Conservation (phyloP, 2,888 invertebrate species). For the Apamea epomidion region DNA sequence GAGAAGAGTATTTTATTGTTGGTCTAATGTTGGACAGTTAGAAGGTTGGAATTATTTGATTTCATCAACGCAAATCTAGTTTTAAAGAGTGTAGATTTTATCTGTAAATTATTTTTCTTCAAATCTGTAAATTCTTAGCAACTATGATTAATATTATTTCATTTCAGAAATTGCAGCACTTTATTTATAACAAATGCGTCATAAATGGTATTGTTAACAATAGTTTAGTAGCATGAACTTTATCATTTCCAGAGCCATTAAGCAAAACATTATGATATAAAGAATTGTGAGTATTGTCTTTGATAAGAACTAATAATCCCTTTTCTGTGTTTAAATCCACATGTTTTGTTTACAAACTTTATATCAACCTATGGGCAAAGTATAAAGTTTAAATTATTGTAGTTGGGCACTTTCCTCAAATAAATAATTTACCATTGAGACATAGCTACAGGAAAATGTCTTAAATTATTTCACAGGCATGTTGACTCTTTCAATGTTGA, state of each 20-base stretch:
- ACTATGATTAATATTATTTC: no score
- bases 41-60: neutral
- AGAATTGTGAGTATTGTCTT: conserved; percentile 4
- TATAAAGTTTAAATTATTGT: neutral
- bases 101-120: neutral
- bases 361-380: neutral
- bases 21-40: no score
- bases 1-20: neutral
- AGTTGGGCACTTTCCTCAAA: conserved; percentile 19
- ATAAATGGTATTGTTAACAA: neutral
- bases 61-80: neutral
- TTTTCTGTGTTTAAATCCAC: no score
- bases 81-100: neutral
- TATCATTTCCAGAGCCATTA: conserved; percentile 17
- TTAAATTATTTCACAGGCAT: conserved; percentile 2
- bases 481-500: conserved; percentile 5
- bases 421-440: neutral
- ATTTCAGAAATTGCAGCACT: neutral
- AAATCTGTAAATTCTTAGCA: neutral
- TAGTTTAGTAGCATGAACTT: conserved; percentile 6
- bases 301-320: conserved; percentile 50
- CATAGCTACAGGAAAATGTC: conserved; percentile 33
- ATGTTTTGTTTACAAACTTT: conserved; percentile 55
- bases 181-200: neutral
- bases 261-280: neutral